Conservation (phyloP, 2,113 vertebrate genomes). For the Centropristis striata region DNA sequence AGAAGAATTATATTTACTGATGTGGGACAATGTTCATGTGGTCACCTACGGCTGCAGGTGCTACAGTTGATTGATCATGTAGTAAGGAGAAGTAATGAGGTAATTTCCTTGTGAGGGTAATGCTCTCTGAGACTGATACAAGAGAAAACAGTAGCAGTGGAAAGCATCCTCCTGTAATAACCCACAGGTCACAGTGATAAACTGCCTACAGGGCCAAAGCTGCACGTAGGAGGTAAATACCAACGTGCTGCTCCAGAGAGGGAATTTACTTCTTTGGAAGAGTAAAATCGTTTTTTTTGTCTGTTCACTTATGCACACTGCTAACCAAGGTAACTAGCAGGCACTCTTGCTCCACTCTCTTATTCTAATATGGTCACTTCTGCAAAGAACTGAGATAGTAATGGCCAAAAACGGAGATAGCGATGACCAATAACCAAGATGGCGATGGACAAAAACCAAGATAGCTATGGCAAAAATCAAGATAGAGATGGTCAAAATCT, state of each 20-base stretch:
- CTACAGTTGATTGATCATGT: slow-evolving; percentile 27
- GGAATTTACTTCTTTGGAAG: background rate
- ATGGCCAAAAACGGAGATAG: too few species aligned
- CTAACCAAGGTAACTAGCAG: too few species aligned
- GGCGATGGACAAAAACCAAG: too few species aligned
- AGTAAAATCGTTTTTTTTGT: too few species aligned
- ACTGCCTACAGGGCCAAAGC: slow-evolving; percentile 13
- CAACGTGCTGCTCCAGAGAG: background rate
- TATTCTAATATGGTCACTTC: too few species aligned
- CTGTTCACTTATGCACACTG: too few species aligned
- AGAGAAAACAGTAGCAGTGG: slow-evolving; percentile 8
- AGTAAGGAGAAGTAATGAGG: slow-evolving; percentile 32
- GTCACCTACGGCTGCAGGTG: background rate
- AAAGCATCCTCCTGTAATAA: slow-evolving; percentile 9
- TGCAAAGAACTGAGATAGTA: too few species aligned
- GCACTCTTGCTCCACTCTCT: too few species aligned
- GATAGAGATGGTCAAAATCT: too few species aligned
- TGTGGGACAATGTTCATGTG: background rate
- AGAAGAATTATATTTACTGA: background rate
- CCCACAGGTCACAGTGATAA: slow-evolving; percentile 43
- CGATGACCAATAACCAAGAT: too few species aligned
- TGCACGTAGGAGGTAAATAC: slow-evolving; percentile 1
- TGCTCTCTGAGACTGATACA: slow-evolving; percentile 8
- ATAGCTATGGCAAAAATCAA: too few species aligned
- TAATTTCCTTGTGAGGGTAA: slow-evolving; percentile 20